These are phyloP conservation scores for Tragelaphus buxtoni DNA, from an alignment of 2,113 vertebrate species.

Conservation along the genomic window DNA sequence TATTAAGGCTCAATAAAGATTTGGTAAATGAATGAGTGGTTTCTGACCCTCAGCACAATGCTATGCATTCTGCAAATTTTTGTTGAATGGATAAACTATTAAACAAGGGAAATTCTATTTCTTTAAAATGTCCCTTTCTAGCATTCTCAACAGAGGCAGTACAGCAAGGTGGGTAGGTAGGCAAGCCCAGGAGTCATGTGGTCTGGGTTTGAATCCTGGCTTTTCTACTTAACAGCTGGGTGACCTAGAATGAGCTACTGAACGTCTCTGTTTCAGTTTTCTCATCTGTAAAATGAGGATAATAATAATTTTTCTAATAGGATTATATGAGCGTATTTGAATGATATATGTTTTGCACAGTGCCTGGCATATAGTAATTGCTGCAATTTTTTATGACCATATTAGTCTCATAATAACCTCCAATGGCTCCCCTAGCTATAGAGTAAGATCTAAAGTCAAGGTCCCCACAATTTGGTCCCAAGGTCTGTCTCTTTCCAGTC, in stretches of 20 bases:
- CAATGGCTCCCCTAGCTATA: neutral
- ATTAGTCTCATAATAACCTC: neutral
- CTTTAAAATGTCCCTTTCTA: neutral
- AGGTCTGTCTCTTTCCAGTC: neutral
- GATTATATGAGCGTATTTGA: neutral
- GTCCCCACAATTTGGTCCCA: neutral
- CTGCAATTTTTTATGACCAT: neutral
- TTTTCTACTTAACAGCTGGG: neutral
- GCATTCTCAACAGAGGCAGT: neutral
- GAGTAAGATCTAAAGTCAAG: neutral
- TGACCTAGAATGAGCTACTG: neutral
- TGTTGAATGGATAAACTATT: neutral
- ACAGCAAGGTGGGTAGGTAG: neutral
- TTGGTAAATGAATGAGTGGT: neutral
- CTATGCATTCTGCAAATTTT: neutral
- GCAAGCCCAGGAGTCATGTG: neutral
- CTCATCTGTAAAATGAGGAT: neutral
- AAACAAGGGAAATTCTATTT: neutral
- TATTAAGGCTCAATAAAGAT: neutral
- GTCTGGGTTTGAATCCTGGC: neutral
- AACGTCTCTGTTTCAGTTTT: neutral
- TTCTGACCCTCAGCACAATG: neutral
- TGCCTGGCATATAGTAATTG: neutral
- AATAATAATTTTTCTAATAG: neutral
- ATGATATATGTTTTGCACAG: neutral